These are phyloP conservation scores for Drosophila monieri DNA, from an alignment of 2,888 invertebrate genomes.

Conservation along the genomic window DNA sequence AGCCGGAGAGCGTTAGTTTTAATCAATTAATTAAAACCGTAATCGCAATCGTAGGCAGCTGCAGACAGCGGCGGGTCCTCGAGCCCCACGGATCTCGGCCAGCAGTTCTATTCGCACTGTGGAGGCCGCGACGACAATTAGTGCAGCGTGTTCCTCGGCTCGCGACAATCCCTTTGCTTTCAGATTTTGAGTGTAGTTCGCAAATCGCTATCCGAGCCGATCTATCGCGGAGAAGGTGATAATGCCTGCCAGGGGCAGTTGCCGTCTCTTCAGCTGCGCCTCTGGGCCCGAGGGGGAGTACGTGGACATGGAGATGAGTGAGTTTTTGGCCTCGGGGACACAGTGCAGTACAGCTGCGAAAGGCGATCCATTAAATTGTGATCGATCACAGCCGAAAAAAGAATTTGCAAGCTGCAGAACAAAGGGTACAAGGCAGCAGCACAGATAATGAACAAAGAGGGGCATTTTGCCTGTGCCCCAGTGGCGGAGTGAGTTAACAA, in stretches of 20 bases:
- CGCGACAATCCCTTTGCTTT: constrained; percentile 33
- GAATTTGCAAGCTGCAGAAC: constrained; percentile 56
- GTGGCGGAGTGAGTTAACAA: constrained; percentile 70
- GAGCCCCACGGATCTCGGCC: constrained; percentile 16
- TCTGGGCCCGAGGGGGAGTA: constrained; percentile 49
- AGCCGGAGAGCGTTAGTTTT: constrained; percentile 52
- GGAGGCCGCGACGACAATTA: constrained; percentile 75
- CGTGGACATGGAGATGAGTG: constrained; percentile 75
- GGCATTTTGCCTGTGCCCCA: constrained; percentile 64
- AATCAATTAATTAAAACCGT: constrained; percentile 74
- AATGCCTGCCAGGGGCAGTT: constrained; percentile 57
- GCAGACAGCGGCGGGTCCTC: constrained; percentile 16
- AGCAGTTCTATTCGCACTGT: constrained; percentile 74
- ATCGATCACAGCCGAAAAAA: constrained; percentile 63
- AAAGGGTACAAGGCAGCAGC: constrained; percentile 23
- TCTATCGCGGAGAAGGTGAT: constrained; percentile 4
- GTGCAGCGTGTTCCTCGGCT: constrained; percentile 44
- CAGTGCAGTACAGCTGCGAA: constrained; percentile 52
- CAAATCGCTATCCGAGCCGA: constrained; percentile 3
- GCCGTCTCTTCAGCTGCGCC: constrained; percentile 61
- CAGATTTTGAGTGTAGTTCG: background rate
- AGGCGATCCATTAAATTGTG: constrained; percentile 64
- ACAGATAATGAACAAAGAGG: constrained; percentile 67
- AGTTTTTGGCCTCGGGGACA: constrained; percentile 44
- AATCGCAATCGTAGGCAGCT: constrained; percentile 53